Evolutionary conservation across 2,113 vertebrate genomes (phyloP).

Genomic region (Phaetusa simplex): DNA sequence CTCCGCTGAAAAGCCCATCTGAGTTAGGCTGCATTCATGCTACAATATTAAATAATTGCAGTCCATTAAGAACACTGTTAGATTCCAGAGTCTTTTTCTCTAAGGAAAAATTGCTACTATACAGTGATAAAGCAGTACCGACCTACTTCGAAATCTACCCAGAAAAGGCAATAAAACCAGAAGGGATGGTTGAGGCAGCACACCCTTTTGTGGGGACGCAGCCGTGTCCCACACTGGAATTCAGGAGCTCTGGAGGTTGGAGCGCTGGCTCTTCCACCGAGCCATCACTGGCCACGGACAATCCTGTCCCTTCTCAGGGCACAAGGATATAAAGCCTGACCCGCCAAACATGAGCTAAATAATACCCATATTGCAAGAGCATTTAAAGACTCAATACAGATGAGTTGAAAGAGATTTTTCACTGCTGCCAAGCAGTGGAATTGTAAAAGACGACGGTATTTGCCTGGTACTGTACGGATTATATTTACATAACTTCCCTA

Average conservation of each 20-base stretch:
- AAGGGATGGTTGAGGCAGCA: neutral
- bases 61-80: constrained; percentile 30
- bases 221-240: neutral
- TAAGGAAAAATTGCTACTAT: neutral
- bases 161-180: neutral
- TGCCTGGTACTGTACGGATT: neutral
- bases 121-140: neutral
- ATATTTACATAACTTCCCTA: neutral
- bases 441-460: rapidly evolving
- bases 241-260: neutral
- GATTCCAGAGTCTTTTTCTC: constrained; percentile 4
- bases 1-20: constrained; percentile 32
- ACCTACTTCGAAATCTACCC: neutral
- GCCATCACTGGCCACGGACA: neutral
- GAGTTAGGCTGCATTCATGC: neutral
- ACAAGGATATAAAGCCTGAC: neutral
- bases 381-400: neutral
- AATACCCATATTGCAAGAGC: neutral
- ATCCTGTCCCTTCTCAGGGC: neutral
- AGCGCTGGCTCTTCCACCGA: neutral
- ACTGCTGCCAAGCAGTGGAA: neutral
- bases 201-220: rapidly evolving
- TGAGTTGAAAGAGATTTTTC: neutral
- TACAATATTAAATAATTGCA: constrained; percentile 58
- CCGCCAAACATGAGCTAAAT: neutral